Conservation (phyloP, 2,113 vertebrate species). For the Papio anubis region DNA sequence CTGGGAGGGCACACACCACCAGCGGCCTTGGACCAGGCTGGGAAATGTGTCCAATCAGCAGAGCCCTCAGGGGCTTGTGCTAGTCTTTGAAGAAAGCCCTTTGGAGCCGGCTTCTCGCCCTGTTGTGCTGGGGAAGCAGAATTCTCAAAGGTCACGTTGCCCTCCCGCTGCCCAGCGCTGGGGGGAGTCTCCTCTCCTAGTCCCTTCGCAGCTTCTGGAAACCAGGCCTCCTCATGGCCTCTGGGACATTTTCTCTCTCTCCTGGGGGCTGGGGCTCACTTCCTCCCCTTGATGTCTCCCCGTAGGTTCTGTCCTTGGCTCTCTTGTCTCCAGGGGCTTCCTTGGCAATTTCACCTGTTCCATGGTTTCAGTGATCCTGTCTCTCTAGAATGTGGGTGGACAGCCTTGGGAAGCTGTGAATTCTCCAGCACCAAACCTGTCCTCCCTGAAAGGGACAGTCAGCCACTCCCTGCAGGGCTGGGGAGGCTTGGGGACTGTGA, state of each 20-base stretch:
- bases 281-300: not conserved
- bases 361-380: accelerated
- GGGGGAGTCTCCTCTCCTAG: too few relatives aligned
- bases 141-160: not conserved
- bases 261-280: not conserved
- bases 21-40: not conserved
- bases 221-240: not conserved
- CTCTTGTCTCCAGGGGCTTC: not conserved
- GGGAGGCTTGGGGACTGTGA: not conserved
- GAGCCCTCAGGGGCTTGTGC: not conserved
- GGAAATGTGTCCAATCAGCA: not conserved
- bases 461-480: not conserved
- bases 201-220: accelerated
- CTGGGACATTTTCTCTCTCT: not conserved
- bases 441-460: accelerated
- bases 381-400: not conserved
- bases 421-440: not conserved
- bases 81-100: not conserved
- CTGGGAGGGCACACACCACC: not conserved
- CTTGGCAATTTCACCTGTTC: not conserved
- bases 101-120: not conserved
- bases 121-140: not conserved
- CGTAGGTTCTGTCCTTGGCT: not conserved
- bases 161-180: not conserved
- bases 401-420: not conserved